A percentile compares a stretch with the other conserved stretches of the same genome.
Conservation (phyloP, 2,113 vertebrate genomes). For the Rattus rattus region DNA sequence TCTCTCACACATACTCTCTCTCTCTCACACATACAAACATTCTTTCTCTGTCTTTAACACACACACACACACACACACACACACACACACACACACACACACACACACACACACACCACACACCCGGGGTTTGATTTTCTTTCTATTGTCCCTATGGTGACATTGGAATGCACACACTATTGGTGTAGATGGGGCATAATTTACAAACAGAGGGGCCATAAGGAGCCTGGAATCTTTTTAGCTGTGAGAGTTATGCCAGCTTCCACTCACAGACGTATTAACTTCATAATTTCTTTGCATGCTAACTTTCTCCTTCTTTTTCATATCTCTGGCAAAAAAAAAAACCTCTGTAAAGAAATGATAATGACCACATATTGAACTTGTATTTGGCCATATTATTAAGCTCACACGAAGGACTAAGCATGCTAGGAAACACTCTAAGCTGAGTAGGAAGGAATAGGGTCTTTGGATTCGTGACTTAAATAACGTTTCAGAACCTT, state of each 20-base stretch:
- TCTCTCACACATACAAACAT: too few species aligned
- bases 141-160: not conserved
- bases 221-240: not conserved
- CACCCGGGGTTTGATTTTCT: not conserved
- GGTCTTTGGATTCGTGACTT: not conserved
- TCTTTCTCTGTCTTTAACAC: too few species aligned
- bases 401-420: slow-evolving; percentile 7
- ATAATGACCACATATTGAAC: not conserved
- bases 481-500: slow-evolving; percentile 33
- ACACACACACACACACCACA: too few species aligned
- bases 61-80: not conserved
- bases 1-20: too few species aligned
- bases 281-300: not conserved
- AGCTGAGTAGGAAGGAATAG: not conserved
- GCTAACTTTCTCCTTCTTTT: slow-evolving; percentile 19
- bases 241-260: not conserved
- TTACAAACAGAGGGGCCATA: not conserved
- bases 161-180: not conserved
- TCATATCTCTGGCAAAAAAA: not conserved
- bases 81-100: not conserved
- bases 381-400: not conserved
- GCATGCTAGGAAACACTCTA: slow-evolving; percentile 12
- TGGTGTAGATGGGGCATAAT: not conserved
- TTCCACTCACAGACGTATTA: not conserved
- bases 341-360: not conserved